Conservation (phyloP, 2,888 invertebrate species). For the Cephalotes varians region DNA sequence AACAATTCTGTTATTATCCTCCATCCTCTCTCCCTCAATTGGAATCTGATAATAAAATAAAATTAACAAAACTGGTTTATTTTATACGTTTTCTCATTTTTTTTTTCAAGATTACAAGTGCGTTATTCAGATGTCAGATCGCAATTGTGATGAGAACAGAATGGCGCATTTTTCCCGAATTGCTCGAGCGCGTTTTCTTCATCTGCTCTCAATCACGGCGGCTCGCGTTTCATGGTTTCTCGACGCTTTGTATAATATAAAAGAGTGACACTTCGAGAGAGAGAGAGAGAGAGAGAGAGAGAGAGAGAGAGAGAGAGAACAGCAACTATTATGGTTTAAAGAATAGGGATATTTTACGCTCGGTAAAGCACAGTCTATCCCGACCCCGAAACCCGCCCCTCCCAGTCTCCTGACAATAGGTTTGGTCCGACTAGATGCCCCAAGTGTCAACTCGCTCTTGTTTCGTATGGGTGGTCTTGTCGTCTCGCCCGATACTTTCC, state of each 20-base stretch:
- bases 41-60: background rate
- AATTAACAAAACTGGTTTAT: background rate
- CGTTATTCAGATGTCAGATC: background rate
- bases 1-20: slow-evolving; percentile 37
- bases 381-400: slow-evolving; percentile 67
- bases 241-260: slow-evolving; percentile 71
- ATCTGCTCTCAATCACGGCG: slow-evolving; percentile 50
- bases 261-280: slow-evolving; percentile 71
- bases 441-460: slow-evolving; percentile 81
- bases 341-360: slow-evolving; percentile 84
- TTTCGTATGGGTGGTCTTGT: slow-evolving; percentile 77
- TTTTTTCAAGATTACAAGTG: background rate
- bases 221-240: slow-evolving; percentile 66
- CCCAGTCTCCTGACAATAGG: slow-evolving; percentile 71
- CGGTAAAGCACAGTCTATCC: slow-evolving; percentile 82
- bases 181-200: slow-evolving; percentile 37
- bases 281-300: slow-evolving; percentile 13
- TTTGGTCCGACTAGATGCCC: slow-evolving; percentile 72
- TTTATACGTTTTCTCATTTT: background rate
- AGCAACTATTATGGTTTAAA: slow-evolving; percentile 80
- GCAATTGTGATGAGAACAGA: background rate
- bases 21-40: background rate
- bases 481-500: slow-evolving; percentile 68
- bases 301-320: slow-evolving; percentile 64
- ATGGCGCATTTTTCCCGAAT: background rate